A percentile compares a stretch with the other conserved stretches of the same genome.
phyloP scores from a whole-genome alignment of 2,888 invertebrate genomes.

The Ochropleura leucogaster region DNA sequence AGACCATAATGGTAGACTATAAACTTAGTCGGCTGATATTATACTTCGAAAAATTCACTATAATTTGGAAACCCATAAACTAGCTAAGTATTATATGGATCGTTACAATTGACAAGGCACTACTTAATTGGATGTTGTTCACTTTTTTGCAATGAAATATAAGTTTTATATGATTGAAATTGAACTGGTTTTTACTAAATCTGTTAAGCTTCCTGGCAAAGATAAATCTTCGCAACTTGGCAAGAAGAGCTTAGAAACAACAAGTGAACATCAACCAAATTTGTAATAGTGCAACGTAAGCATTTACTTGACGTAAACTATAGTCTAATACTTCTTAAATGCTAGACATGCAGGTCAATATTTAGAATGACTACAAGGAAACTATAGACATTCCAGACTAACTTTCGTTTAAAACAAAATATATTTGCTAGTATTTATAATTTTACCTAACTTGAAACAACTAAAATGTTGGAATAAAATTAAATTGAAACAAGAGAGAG shows the following conservation, averaged over 20 bases:
- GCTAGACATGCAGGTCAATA: slow-evolving; percentile 75
- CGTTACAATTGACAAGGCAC: slow-evolving; percentile 25
- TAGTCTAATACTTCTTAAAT: slow-evolving; percentile 71
- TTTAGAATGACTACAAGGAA: slow-evolving; percentile 55
- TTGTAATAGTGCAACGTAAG: slow-evolving; percentile 67
- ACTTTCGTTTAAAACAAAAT: slow-evolving; percentile 37
- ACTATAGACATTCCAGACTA: slow-evolving; percentile 66
- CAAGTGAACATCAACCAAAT: slow-evolving; percentile 56
- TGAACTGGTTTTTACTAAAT: neutral
- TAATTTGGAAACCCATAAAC: slow-evolving; percentile 1
- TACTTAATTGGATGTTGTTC: slow-evolving; percentile 37
- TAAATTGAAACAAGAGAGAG: neutral
- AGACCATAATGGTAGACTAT: slow-evolving; percentile 24
- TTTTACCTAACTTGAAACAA: neutral
- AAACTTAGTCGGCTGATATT: slow-evolving; percentile 9
- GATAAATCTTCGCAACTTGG: neutral
- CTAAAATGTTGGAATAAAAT: neutral
- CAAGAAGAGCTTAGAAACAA: too few species aligned
- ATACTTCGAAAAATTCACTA: neutral
- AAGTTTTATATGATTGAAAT: neutral
- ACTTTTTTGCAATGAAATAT: neutral
- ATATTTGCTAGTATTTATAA: neutral
- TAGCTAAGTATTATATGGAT: slow-evolving; percentile 26
- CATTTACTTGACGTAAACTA: slow-evolving; percentile 61
- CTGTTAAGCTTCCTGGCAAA: neutral